Conservation (phyloP, 2,888 invertebrate species). For the Monoplex corrugatus region DNA sequence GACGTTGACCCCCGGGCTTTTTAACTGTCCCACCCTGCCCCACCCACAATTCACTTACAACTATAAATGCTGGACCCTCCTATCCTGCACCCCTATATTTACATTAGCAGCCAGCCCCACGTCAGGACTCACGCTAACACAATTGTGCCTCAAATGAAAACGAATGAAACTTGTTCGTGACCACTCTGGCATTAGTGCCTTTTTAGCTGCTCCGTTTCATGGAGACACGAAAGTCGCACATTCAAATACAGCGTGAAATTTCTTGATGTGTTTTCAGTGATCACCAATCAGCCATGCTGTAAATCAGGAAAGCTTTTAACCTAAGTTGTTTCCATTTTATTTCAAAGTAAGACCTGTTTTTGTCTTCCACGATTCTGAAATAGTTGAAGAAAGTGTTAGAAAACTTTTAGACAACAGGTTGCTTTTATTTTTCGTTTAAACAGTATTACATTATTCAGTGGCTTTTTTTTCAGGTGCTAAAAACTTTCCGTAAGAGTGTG, state of each 20-base stretch:
- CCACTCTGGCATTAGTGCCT: constrained; percentile 13
- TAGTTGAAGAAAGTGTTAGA: constrained; percentile 4
- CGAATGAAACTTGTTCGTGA: constrained; percentile 35
- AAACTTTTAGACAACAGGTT: constrained; percentile 44
- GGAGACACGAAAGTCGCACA: background rate
- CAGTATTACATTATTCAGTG: constrained; percentile 17
- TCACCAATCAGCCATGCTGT: background rate
- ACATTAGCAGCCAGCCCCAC: background rate
- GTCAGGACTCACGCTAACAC: background rate
- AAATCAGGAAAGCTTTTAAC: constrained; percentile 42
- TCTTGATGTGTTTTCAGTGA: constrained; percentile 2
- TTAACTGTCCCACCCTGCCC: constrained; percentile 39
- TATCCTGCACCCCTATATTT: background rate
- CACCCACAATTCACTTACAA: constrained; percentile 45
- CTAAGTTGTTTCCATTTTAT: constrained; percentile 46
- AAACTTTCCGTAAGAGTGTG: background rate
- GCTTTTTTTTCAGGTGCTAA: background rate
- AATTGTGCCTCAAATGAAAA: constrained; percentile 47
- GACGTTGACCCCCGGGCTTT: constrained; percentile 41
- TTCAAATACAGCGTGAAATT: constrained; percentile 35
- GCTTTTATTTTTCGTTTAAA: background rate
- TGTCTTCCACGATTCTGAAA: background rate
- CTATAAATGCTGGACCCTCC: constrained; percentile 40
- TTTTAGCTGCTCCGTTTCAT: background rate
- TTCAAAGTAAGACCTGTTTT: constrained; percentile 17